A percentile compares a stretch with the other conserved stretches of the same genome.
Conservation (phyloP, 2,888 invertebrate genomes). For the Vanessa cardui region DNA sequence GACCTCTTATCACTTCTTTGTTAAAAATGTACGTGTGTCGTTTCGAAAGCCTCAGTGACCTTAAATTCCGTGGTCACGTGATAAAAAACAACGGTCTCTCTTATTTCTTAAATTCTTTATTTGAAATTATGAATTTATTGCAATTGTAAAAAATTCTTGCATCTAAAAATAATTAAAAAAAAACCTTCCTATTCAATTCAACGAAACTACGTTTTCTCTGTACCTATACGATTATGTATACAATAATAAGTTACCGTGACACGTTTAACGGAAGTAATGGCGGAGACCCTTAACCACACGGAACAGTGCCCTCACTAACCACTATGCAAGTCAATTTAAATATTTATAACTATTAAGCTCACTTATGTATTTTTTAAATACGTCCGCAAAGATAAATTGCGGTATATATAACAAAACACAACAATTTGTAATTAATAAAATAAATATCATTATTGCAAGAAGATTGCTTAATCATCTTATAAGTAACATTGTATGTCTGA, state of each 20-base stretch:
- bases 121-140: neutral
- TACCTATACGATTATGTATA: neutral
- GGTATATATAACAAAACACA: too few species aligned
- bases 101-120: neutral
- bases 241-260: slow-evolving; percentile 16
- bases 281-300: slow-evolving; percentile 50
- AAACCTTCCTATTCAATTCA: neutral
- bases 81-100: neutral
- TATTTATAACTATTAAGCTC: slow-evolving; percentile 19
- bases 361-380: neutral
- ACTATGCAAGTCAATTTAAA: slow-evolving; percentile 54
- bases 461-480: too few species aligned
- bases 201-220: neutral
- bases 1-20: slow-evolving; percentile 9
- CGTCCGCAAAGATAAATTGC: too few species aligned
- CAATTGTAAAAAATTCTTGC: neutral
- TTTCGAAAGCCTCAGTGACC: slow-evolving; percentile 1
- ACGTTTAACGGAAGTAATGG: slow-evolving; percentile 65
- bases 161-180: neutral
- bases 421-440: too few species aligned
- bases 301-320: slow-evolving; percentile 47
- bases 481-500: too few species aligned
- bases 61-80: slow-evolving; percentile 2
- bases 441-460: too few species aligned
- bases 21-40: neutral